Evolutionary conservation across 2,888 invertebrate species (phyloP).

Genomic region (Drosophila lacicola): DNA sequence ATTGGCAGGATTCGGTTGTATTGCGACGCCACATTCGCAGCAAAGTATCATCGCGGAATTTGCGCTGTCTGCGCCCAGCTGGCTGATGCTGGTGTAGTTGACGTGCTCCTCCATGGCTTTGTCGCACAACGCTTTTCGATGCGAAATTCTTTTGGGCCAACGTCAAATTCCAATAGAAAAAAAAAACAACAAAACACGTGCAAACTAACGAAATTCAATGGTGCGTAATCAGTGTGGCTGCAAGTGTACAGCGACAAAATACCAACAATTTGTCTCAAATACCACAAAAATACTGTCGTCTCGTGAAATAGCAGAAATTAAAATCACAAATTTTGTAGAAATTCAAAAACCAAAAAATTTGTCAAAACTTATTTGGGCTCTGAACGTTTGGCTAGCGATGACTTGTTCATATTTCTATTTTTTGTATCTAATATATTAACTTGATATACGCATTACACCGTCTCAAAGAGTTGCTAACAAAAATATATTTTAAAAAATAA

Average conservation of each 20-base stretch:
- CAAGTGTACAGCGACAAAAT: background rate
- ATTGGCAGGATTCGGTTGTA: constrained; percentile 98
- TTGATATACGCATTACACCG: too few relatives aligned
- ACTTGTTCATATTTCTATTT: too few relatives aligned
- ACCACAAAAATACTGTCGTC: background rate
- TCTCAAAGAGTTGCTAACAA: too few relatives aligned
- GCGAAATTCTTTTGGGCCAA: background rate
- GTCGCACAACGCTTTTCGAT: background rate
- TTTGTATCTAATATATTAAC: too few relatives aligned
- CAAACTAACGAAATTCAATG: constrained; percentile 22
- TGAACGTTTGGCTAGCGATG: too few relatives aligned
- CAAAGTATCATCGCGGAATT: constrained; percentile 87
- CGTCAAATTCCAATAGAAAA: constrained; percentile 17
- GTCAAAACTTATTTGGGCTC: too few relatives aligned
- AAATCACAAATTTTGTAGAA: too few relatives aligned
- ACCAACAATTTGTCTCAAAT: constrained; percentile 1
- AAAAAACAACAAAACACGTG: constrained; percentile 50
- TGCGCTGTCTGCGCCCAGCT: constrained; percentile 38
- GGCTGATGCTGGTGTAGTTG: constrained; percentile 42
- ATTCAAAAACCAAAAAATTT: too few relatives aligned
- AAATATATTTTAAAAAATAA: too few relatives aligned
- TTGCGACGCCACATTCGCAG: constrained; percentile 96
- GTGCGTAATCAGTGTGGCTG: constrained; percentile 16
- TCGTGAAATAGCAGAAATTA: too few relatives aligned
- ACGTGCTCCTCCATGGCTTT: constrained; percentile 64